Evolutionary conservation across 2,797 vertebrate genomes (phyloP).

Genomic region (Leuciscus waleckii): DNA sequence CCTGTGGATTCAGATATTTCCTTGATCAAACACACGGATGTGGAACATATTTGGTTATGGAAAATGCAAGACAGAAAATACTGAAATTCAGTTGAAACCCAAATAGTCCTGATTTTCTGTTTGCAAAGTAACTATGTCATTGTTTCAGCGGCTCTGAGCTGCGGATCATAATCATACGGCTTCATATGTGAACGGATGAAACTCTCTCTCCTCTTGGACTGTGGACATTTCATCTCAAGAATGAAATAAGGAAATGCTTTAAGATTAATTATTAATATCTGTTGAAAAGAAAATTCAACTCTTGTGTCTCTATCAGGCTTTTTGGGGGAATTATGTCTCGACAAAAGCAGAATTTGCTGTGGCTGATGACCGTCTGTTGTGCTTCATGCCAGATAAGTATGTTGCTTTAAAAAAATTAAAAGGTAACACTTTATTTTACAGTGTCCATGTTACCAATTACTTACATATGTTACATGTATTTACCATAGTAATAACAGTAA

Average conservation of each 20-base stretch:
- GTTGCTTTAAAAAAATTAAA: background rate
- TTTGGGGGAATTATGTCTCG: background rate
- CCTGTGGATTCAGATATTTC: background rate
- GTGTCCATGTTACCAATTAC: too few species aligned
- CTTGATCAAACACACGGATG: background rate
- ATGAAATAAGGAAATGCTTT: background rate
- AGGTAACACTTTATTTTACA: too few species aligned
- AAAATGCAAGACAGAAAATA: background rate
- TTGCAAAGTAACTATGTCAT: accelerated
- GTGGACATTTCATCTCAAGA: background rate
- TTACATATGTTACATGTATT: too few species aligned
- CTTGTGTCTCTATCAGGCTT: background rate
- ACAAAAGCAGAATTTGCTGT: background rate
- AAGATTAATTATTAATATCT: background rate
- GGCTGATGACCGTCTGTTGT: background rate
- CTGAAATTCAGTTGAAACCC: too few species aligned
- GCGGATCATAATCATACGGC: background rate
- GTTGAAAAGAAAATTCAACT: background rate
- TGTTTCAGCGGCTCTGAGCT: accelerated
- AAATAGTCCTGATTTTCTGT: background rate
- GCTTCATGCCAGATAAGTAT: background rate
- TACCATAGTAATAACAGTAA: too few species aligned
- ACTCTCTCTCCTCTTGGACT: background rate
- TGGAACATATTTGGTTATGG: background rate
- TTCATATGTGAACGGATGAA: background rate